These are phyloP conservation scores for Thinocorus orbignyianus DNA, from an alignment of 2,113 vertebrate genomes.

Conservation along the genomic window DNA sequence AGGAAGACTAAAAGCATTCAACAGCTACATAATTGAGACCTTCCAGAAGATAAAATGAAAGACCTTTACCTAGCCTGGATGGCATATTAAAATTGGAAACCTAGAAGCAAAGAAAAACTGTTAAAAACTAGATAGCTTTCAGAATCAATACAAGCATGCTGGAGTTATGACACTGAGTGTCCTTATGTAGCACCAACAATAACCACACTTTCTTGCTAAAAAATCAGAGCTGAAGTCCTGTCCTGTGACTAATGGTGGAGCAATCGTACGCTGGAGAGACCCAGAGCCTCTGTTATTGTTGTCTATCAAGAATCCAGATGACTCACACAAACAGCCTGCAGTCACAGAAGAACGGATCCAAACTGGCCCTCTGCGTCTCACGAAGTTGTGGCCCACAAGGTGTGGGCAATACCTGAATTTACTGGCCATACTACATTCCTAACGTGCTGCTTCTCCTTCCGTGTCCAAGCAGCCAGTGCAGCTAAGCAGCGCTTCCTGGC, in stretches of 20 bases:
- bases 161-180: background rate
- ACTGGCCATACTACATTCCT: slow-evolving; percentile 39
- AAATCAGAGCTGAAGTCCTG: background rate
- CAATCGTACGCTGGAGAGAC: background rate
- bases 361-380: background rate
- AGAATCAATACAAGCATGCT: background rate
- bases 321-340: slow-evolving; percentile 23
- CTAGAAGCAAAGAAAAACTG: background rate
- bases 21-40: background rate
- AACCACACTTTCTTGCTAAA: background rate
- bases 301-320: background rate
- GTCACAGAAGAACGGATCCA: slow-evolving; percentile 15
- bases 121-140: background rate
- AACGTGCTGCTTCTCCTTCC: background rate
- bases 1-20: background rate
- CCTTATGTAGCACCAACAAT: background rate
- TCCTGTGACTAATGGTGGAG: background rate
- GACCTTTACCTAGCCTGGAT: background rate
- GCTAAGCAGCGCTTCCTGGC: background rate
- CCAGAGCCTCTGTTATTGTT: background rate
- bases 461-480: background rate
- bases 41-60: background rate
- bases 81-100: background rate
- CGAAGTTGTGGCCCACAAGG: background rate
- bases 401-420: background rate